phyloP scores from a whole-genome alignment of 2,797 vertebrate species.

The Molossus molossus region DNA sequence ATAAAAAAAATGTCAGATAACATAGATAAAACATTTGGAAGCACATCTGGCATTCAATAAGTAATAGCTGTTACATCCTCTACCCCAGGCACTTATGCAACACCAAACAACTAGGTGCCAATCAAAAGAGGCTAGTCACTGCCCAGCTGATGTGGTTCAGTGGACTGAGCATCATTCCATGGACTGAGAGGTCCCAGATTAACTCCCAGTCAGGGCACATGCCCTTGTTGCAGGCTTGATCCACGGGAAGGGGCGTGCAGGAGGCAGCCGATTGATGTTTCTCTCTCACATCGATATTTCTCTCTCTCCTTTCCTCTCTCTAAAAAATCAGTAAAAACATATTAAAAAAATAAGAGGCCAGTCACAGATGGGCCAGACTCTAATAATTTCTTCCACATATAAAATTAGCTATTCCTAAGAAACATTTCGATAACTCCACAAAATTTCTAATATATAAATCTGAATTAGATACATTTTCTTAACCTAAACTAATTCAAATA shows the following conservation, averaged over 20 bases:
- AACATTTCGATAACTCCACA: background rate
- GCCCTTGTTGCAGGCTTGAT: too few species aligned
- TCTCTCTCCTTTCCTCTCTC: too few species aligned
- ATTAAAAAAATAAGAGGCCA: background rate
- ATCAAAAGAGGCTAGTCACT: background rate
- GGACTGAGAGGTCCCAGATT: too few species aligned
- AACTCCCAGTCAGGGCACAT: too few species aligned
- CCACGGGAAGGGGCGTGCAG: too few species aligned
- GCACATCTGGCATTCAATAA: background rate
- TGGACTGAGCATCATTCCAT: too few species aligned
- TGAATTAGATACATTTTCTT: constrained; percentile 35
- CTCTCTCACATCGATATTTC: too few species aligned
- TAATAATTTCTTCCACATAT: background rate
- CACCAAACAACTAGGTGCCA: background rate
- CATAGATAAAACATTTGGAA: background rate
- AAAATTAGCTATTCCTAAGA: constrained; percentile 13
- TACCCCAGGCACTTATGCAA: background rate
- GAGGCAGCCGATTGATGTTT: too few species aligned
- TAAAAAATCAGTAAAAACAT: too few species aligned
- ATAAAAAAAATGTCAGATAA: constrained; percentile 16
- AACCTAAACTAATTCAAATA: constrained; percentile 7
- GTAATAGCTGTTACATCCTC: background rate
- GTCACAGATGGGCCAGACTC: background rate
- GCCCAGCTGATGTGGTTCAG: too few species aligned
- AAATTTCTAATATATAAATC: background rate